A percentile compares a stretch with the other conserved stretches of the same genome.
These are phyloP conservation scores for Glomeris marginata DNA, from an alignment of 2,888 invertebrate species.

Conservation along the genomic window DNA sequence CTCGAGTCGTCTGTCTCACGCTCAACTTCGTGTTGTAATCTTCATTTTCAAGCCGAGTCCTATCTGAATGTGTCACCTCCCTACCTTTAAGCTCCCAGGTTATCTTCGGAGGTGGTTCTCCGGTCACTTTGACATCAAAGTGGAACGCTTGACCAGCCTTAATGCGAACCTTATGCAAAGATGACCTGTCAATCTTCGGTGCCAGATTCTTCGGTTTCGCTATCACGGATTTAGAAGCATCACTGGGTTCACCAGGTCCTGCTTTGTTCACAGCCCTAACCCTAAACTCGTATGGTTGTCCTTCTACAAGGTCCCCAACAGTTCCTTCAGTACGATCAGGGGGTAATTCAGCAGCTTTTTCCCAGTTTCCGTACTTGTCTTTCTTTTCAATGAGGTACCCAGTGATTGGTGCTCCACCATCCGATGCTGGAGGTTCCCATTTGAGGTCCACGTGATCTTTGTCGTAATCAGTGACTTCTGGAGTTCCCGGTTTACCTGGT, in stretches of 20 bases:
- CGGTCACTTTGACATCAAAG: slow-evolving; percentile 35
- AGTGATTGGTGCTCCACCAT: slow-evolving; percentile 88
- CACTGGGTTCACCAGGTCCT: slow-evolving; percentile 32
- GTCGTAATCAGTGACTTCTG: slow-evolving; percentile 82
- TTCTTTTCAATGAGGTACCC: slow-evolving; percentile 83
- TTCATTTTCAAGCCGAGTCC: slow-evolving; percentile 52
- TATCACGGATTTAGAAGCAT: slow-evolving; percentile 25
- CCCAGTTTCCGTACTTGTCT: slow-evolving; percentile 84
- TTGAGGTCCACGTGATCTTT: slow-evolving; percentile 79
- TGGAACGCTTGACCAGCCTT: slow-evolving; percentile 35
- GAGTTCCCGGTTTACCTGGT: slow-evolving; percentile 76
- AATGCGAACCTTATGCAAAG: slow-evolving; percentile 29
- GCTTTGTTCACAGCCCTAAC: slow-evolving; percentile 37
- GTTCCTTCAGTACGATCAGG: slow-evolving; percentile 47
- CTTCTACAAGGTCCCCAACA: slow-evolving; percentile 32
- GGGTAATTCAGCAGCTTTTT: slow-evolving; percentile 72
- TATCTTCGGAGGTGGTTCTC: slow-evolving; percentile 61
- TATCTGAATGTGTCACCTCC: slow-evolving; percentile 57
- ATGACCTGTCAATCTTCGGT: slow-evolving; percentile 86
- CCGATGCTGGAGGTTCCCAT: slow-evolving; percentile 75
- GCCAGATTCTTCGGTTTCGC: slow-evolving; percentile 43
- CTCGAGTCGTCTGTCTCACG: slow-evolving; percentile 61
- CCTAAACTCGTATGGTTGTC: slow-evolving; percentile 36
- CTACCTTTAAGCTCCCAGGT: slow-evolving; percentile 74
- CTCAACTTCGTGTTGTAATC: slow-evolving; percentile 74